These are phyloP conservation scores for Uloborus diversus DNA, from an alignment of 1,140 invertebrate species.

Conservation along the genomic window DNA sequence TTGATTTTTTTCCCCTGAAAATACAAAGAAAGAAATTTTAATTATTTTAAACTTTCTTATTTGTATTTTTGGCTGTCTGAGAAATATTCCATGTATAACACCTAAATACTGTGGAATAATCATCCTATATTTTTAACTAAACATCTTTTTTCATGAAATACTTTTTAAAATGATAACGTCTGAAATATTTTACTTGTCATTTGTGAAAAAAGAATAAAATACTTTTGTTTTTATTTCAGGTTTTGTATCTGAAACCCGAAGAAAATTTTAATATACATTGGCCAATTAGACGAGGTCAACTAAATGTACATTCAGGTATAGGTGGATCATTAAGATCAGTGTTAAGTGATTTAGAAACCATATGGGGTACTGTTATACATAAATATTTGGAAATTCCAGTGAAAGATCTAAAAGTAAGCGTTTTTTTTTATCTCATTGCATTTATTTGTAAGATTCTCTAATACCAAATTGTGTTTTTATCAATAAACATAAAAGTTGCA, in stretches of 20 bases:
- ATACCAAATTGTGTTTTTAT: too few species aligned
- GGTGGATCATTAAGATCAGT: conserved; percentile 86
- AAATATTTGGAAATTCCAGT: conserved; percentile 79
- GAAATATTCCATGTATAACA: too few species aligned
- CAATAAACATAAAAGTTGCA: too few species aligned
- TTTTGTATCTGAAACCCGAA: conserved; percentile 77
- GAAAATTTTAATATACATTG: conserved; percentile 86
- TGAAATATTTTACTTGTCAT: not conserved
- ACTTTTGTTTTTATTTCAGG: conserved; percentile 73
- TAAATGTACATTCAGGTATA: conserved; percentile 83
- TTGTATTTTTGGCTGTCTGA: too few species aligned
- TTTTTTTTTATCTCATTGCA: too few species aligned
- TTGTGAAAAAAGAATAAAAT: not conserved
- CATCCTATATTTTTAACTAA: not conserved
- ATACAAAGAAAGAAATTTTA: too few species aligned
- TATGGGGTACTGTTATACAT: conserved; percentile 85
- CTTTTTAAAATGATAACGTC: not conserved
- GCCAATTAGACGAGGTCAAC: conserved; percentile 79
- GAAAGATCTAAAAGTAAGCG: conserved; percentile 75
- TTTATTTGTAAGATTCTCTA: too few species aligned
- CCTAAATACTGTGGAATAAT: not conserved
- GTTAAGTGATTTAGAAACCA: conserved; percentile 83
- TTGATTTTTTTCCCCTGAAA: too few species aligned
- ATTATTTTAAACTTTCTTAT: too few species aligned
- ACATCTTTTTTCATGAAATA: conserved; percentile 2